These are phyloP conservation scores for Tetheella fluctuosa DNA, from an alignment of 2,888 invertebrate species.

Conservation along the genomic window DNA sequence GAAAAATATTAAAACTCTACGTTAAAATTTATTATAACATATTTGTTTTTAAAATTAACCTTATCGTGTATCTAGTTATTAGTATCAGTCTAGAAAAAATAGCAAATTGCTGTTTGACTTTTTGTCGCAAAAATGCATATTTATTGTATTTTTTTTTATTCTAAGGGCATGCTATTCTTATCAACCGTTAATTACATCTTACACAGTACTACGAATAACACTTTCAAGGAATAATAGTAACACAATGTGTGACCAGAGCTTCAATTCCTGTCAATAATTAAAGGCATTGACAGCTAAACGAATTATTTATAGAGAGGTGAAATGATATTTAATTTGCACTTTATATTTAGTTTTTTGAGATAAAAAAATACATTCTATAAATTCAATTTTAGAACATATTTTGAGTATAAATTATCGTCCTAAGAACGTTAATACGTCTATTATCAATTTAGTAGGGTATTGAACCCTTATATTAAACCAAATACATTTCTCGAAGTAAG, in stretches of 20 bases:
- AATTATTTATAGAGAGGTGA: slow-evolving; percentile 1
- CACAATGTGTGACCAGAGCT: not conserved
- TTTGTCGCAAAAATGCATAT: not conserved
- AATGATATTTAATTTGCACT: not conserved
- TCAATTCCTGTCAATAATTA: not conserved
- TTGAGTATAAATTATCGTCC: not conserved
- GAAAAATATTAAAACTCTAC: too few species aligned
- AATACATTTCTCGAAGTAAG: too few species aligned
- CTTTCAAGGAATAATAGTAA: not conserved
- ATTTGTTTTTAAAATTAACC: not conserved
- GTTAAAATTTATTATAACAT: too few species aligned
- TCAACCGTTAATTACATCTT: not conserved
- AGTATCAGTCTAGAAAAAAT: not conserved
- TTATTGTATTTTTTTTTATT: not conserved
- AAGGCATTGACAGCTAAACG: not conserved
- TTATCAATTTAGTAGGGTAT: not conserved
- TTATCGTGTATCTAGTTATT: not conserved
- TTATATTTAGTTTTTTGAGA: not conserved
- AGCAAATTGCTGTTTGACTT: not conserved
- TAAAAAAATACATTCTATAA: not conserved
- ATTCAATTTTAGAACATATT: too few species aligned
- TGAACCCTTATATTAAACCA: too few species aligned
- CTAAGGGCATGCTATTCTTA: not conserved
- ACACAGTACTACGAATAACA: not conserved
- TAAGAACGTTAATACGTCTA: not conserved